phyloP scores from a whole-genome alignment of 2,113 vertebrate species.

The Otus sunia region DNA sequence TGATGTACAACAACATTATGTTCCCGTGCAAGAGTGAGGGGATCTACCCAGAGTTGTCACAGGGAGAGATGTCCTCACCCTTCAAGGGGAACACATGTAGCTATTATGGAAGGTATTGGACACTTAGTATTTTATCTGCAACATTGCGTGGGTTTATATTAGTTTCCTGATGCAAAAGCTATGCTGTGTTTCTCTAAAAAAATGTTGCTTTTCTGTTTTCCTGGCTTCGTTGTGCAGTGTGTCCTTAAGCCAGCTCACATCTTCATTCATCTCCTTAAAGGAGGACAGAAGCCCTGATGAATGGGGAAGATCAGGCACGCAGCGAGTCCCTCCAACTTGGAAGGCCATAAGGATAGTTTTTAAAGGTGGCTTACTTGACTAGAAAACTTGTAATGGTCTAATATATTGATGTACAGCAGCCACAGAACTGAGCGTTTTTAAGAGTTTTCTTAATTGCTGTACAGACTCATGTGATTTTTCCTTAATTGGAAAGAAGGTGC shows the following conservation, averaged over 20 bases:
- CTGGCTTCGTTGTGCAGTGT: neutral
- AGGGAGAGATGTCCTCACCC: neutral
- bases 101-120: rapidly evolving
- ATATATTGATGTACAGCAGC: neutral
- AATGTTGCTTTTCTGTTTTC: neutral
- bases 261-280: neutral
- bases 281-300: neutral
- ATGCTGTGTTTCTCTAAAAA: neutral
- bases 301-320: neutral
- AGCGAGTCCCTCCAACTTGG: neutral
- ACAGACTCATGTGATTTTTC: neutral
- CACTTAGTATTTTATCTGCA: neutral
- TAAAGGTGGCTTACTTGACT: neutral
- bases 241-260: neutral
- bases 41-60: neutral
- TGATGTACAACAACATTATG: neutral
- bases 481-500: neutral
- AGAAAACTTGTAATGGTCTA: neutral
- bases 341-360: neutral
- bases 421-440: neutral
- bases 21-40: neutral
- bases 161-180: neutral
- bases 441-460: neutral
- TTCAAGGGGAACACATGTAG: neutral
- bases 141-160: rapidly evolving